Evolutionary conservation across 2,113 vertebrate genomes (phyloP), one percentile per base, ranked within the genome.

Genomic region (Halcyon malimbica): DNA sequence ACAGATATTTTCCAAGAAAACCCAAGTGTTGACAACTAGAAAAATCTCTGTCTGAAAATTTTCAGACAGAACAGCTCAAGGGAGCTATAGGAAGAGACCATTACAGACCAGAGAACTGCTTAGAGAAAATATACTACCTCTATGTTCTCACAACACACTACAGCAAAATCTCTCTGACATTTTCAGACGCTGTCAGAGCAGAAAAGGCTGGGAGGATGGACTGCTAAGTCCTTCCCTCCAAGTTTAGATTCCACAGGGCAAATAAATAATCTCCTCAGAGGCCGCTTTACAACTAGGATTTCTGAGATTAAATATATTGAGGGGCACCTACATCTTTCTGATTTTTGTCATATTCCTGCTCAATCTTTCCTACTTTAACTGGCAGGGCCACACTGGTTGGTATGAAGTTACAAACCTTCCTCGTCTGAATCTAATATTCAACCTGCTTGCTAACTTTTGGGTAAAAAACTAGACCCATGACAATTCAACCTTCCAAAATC

Each of bases 61-160:
- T 87, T 93, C 87, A 83, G 62, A 78, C 65, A 81, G 42, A 87
- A 60, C 29, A 78, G 70, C 94, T 79, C 71, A 82, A 91, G 86
- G 81, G 87, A 92, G 48, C 37, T 62, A 16, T 5, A 68, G 74
- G 77, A 78, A 74, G 60, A 91, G 63, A 65, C 26, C 70, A 64
- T 71, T 46, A 84, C n/a, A 76, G 73, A 89, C 39, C 4, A 78
- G 74, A 56, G 50, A 70, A 87, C 31, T 63, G 83, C 71, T 78
- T 16, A 57, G 17, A 92, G 73, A 90, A 80, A 78, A 94, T 50
- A 54, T 6, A 57, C 20, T 20, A 23, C 26, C 37, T 59, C 50
- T 0, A 4, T 41, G 35, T 51, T 71, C 60, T 91, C 51, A 41
- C 26, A 50, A 26, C 18, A 41, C 63, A 54, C 18, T 29, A 41